A percentile compares a stretch with the other conserved stretches of the same genome.
These are phyloP conservation scores for Oncorhynchus nerka DNA, from an alignment of 2,113 vertebrate genomes.

Conservation along the genomic window DNA sequence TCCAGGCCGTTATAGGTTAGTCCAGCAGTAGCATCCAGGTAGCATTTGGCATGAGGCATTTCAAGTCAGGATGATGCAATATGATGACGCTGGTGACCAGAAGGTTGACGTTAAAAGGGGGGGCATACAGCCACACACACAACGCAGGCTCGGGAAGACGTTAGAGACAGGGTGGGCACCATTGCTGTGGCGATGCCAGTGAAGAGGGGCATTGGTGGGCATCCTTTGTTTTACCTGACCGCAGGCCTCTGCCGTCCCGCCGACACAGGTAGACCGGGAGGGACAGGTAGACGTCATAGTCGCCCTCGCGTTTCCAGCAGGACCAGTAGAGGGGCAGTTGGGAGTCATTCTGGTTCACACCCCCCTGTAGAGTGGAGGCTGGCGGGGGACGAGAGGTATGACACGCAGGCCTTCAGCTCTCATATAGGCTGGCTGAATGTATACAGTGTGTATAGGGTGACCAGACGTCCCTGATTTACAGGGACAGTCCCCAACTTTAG, in stretches of 20 bases:
- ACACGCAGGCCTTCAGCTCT: conserved; percentile 60
- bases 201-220: conserved; percentile 7
- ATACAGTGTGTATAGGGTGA: too few relatives aligned
- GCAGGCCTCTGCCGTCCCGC: conserved; percentile 74
- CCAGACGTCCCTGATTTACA: too few relatives aligned
- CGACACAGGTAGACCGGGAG: conserved; percentile 80
- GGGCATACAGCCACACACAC: not conserved
- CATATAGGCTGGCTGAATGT: too few relatives aligned
- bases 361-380: conserved; percentile 78
- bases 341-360: conserved; percentile 57
- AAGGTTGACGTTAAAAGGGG: conserved; percentile 5
- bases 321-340: conserved; percentile 82
- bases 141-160: conserved; percentile 45
- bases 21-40: too few relatives aligned
- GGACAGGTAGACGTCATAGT: conserved; percentile 82
- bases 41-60: too few relatives aligned
- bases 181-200: conserved; percentile 44
- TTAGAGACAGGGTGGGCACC: conserved; percentile 46
- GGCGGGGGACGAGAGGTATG: conserved; percentile 58
- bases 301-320: conserved; percentile 81
- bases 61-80: too few relatives aligned
- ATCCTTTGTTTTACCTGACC: conserved; percentile 74
- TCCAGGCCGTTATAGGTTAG: too few relatives aligned
- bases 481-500: too few relatives aligned
- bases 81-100: too few relatives aligned